phyloP scores from a whole-genome alignment of 92 coral and sea anemone genomes.

The Zoanthus sociatus region DNA sequence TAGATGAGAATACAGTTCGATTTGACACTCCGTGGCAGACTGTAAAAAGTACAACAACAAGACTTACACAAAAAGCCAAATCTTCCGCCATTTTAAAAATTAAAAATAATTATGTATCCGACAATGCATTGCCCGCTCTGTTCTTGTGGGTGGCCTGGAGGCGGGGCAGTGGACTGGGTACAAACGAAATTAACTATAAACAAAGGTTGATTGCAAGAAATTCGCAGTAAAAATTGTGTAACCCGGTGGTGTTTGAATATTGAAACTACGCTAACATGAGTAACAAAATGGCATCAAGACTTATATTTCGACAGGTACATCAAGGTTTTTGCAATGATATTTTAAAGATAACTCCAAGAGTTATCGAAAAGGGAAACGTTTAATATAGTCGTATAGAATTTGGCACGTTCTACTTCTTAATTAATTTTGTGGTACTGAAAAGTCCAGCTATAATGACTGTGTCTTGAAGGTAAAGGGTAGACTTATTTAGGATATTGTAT shows the following conservation, averaged over 20 bases:
- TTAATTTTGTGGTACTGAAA: too few species aligned
- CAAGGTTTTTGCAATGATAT: not conserved
- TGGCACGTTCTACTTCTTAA: too few species aligned
- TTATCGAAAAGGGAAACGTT: not conserved
- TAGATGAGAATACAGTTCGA: constrained; percentile 72
- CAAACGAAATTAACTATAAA: not conserved
- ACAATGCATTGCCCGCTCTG: too few species aligned
- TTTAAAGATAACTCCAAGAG: not conserved
- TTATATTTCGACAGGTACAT: constrained; percentile 85
- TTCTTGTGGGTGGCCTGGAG: constrained; percentile 19
- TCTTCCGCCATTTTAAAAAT: constrained; percentile 84
- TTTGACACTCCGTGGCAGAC: constrained; percentile 52
- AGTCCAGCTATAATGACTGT: too few species aligned
- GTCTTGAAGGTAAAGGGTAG: too few species aligned
- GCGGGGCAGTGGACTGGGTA: constrained; percentile 52
- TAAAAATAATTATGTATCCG: constrained; percentile 38
- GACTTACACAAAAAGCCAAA: constrained; percentile 39
- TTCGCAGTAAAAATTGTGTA: too few species aligned
- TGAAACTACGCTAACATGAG: not conserved
- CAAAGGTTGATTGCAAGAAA: not conserved
- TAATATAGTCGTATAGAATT: too few species aligned
- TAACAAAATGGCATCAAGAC: constrained; percentile 61
- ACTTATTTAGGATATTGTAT: too few species aligned
- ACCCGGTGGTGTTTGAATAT: not conserved
- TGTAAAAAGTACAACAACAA: constrained; percentile 41